These are phyloP conservation scores for Centroberyx gerrardi DNA, from an alignment of 2,797 vertebrate species.

Conservation along the genomic window DNA sequence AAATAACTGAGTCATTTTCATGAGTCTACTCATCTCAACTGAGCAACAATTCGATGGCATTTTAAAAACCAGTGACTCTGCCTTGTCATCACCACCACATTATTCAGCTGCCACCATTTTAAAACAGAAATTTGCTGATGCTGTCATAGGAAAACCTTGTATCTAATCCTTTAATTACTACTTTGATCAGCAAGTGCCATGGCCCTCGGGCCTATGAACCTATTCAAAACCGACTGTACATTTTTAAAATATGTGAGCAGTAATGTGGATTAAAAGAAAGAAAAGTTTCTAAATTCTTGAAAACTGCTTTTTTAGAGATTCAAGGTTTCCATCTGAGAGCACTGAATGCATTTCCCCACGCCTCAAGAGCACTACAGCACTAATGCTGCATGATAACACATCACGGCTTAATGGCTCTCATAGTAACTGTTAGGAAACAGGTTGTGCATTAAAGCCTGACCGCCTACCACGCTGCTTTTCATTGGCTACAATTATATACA, in stretches of 20 bases:
- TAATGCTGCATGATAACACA: constrained; percentile 39
- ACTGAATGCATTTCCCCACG: constrained; percentile 31
- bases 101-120: background rate
- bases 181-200: background rate
- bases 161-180: background rate
- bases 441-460: background rate
- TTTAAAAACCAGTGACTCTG: constrained; percentile 47
- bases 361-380: constrained; percentile 36
- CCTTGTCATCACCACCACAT: background rate
- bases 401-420: constrained; percentile 21
- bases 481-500: background rate
- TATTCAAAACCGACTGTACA: background rate
- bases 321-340: background rate
- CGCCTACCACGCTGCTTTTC: background rate
- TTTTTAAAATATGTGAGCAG: constrained; percentile 9
- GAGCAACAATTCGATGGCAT: constrained; percentile 30
- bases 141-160: background rate
- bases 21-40: background rate
- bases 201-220: background rate
- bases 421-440: constrained; percentile 17
- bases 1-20: background rate
- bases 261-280: constrained; percentile 11
- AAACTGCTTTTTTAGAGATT: background rate
- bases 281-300: constrained; percentile 1
- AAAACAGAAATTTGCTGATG: constrained; percentile 25